Percentiles rank a stretch among this genome's conserved stretches.
phyloP scores from a whole-genome alignment of 2,888 invertebrate genomes.

The Lithophane semibrunnea region DNA sequence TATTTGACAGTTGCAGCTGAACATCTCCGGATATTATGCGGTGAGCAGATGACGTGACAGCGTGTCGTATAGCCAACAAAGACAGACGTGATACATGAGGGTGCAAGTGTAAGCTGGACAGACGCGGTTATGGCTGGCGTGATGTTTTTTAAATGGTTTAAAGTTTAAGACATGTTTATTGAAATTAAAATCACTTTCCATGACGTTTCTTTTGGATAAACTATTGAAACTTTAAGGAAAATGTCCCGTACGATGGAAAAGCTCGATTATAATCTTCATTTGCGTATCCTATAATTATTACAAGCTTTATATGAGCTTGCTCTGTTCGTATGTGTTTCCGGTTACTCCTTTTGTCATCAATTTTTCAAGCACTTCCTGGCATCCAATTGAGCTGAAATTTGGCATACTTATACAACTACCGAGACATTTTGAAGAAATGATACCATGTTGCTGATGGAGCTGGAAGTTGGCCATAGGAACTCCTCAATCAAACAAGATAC shows the following conservation, averaged over 20 bases:
- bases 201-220: neutral
- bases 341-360: too few relatives aligned
- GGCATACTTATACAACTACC: too few relatives aligned
- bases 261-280: too few relatives aligned
- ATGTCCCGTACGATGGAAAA: neutral
- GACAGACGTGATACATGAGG: conserved; percentile 56
- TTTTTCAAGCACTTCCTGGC: too few relatives aligned
- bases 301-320: too few relatives aligned
- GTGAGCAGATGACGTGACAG: conserved; percentile 29
- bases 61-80: conserved; percentile 59
- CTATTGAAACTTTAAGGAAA: neutral
- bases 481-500: too few relatives aligned
- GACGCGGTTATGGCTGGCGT: neutral
- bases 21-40: conserved; percentile 43
- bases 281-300: too few relatives aligned
- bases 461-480: too few relatives aligned
- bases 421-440: too few relatives aligned
- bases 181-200: neutral
- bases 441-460: too few relatives aligned
- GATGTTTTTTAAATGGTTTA: conserved; percentile 15
- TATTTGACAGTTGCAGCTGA: conserved; percentile 18
- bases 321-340: too few relatives aligned
- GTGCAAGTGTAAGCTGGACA: conserved; percentile 29
- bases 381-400: too few relatives aligned
- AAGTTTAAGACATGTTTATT: conserved; percentile 1